These are phyloP conservation scores for Oncorhynchus nerka DNA, from an alignment of 2,113 vertebrate species.

Conservation along the genomic window DNA sequence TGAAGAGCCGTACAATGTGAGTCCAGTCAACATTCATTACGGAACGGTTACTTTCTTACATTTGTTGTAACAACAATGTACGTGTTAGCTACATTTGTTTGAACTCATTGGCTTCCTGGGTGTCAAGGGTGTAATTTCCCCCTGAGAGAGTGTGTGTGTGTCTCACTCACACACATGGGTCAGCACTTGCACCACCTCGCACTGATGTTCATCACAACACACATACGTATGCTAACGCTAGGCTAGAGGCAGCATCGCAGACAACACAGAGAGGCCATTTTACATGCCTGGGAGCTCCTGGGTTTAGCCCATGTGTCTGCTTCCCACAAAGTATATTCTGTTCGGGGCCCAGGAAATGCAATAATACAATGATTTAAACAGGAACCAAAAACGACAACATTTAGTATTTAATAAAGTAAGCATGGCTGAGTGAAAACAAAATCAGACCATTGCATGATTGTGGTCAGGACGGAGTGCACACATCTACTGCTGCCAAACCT, in stretches of 20 bases:
- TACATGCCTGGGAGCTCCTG: slow-evolving; percentile 16
- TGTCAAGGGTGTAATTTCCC: slow-evolving; percentile 6
- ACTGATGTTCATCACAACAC: slow-evolving; percentile 9
- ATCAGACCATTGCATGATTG: background rate
- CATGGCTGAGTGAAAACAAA: background rate
- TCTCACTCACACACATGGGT: background rate
- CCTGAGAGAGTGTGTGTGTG: background rate
- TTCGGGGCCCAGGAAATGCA: background rate
- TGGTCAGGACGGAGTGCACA: background rate
- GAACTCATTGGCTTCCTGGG: background rate
- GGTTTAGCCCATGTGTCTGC: background rate
- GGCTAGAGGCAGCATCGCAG: slow-evolving; percentile 24
- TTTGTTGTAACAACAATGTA: no score
- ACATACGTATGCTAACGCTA: slow-evolving; percentile 9
- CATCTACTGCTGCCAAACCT: background rate
- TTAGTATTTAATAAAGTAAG: background rate
- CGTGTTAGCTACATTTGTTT: background rate
- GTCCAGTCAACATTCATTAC: no score
- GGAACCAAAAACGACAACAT: no score
- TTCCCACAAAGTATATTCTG: background rate
- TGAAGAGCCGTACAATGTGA: no score
- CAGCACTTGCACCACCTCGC: slow-evolving; percentile 19
- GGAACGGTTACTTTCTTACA: no score
- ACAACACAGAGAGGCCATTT: slow-evolving; percentile 42
- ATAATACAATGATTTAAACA: background rate